Evolutionary conservation across 1,140 invertebrate species (phyloP).

Genomic region (Halictus rubicundus): DNA sequence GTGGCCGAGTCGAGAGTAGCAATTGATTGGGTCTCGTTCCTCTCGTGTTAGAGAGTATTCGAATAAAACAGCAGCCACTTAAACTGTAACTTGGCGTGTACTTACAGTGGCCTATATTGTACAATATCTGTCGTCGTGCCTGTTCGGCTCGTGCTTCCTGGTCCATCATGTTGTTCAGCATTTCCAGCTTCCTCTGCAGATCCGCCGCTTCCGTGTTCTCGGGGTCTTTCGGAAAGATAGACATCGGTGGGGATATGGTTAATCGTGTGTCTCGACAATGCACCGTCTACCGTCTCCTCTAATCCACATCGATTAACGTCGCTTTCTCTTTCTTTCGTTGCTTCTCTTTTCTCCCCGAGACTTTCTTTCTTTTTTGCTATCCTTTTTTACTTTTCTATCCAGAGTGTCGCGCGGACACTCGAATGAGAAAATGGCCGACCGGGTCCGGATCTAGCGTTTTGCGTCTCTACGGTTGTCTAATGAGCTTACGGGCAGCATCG

Average conservation of each 20-base stretch:
- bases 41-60: slow-evolving; percentile 38
- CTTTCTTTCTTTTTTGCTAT: too few species aligned
- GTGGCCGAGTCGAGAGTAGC: slow-evolving; percentile 20
- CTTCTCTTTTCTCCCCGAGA: too few species aligned
- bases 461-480: slow-evolving; percentile 33
- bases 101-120: slow-evolving; percentile 86
- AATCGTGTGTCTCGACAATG: slow-evolving; percentile 55
- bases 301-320: slow-evolving; percentile 46
- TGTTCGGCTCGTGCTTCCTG: slow-evolving; percentile 87
- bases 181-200: slow-evolving; percentile 94
- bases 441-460: slow-evolving; percentile 27
- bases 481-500: slow-evolving; percentile 14
- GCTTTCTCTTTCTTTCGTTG: background rate
- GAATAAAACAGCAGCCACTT: slow-evolving; percentile 60
- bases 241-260: slow-evolving; percentile 65
- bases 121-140: slow-evolving; percentile 84
- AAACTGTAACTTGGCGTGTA: slow-evolving; percentile 69
- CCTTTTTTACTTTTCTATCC: background rate
- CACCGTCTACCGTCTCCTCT: slow-evolving; percentile 52
- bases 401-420: too few species aligned
- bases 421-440: background rate
- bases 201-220: slow-evolving; percentile 94
- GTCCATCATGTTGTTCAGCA: slow-evolving; percentile 94
- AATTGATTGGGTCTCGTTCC: slow-evolving; percentile 50
- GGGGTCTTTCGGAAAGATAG: slow-evolving; percentile 85